Evolutionary conservation across 2,888 invertebrate species (phyloP).

Genomic region (Neoaliturus tenellus): DNA sequence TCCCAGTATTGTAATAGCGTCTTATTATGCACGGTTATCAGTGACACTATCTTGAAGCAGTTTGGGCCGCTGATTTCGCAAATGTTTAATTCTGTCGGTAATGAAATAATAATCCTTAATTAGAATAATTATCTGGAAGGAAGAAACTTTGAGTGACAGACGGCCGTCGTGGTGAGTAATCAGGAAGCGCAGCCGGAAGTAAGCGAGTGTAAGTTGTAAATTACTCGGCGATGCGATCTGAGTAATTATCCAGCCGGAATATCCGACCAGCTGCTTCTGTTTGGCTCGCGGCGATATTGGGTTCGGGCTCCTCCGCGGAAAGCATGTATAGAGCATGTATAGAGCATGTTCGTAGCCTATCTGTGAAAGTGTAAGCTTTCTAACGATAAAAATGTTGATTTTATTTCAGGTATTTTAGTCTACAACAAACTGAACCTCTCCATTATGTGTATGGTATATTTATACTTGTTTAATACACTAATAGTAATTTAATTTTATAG

Average conservation of each 20-base stretch:
- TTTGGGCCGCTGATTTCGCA: slow-evolving; percentile 10
- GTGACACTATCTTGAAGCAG: neutral
- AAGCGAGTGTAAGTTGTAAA: slow-evolving; percentile 25
- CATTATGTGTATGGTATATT: no score
- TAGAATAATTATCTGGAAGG: slow-evolving; percentile 31
- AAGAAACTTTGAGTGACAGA: slow-evolving; percentile 27
- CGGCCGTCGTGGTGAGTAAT: neutral
- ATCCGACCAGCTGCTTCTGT: neutral
- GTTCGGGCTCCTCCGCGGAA: no score
- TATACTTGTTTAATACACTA: no score
- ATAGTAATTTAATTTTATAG: no score
- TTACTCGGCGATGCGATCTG: slow-evolving; percentile 5
- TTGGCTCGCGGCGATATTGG: neutral
- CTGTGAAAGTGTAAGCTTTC: no score
- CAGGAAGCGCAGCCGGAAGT: neutral
- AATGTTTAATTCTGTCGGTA: neutral
- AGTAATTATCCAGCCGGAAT: slow-evolving; percentile 1
- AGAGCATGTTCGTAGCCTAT: no score
- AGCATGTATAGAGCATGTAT: no score
- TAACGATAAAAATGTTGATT: no score
- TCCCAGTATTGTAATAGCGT: neutral
- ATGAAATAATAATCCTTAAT: slow-evolving; percentile 31
- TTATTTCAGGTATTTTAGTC: no score
- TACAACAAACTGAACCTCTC: no score
- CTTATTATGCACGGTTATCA: neutral